A percentile compares a stretch with the other conserved stretches of the same genome.
phyloP scores from a whole-genome alignment of 2,888 invertebrate genomes.

The Chironomus tentans region DNA sequence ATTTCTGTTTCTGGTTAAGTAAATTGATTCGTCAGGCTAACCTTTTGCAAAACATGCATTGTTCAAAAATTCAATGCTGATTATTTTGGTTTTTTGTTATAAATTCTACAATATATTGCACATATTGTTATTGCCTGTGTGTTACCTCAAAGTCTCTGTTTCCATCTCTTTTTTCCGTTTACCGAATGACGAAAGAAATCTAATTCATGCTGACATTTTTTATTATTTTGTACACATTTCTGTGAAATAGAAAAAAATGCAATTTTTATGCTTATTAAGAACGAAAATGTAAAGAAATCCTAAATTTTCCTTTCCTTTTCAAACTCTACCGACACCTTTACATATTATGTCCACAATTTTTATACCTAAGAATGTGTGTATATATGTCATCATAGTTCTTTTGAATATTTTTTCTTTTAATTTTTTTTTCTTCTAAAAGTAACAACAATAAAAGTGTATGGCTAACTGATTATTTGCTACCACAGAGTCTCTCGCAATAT shows the following conservation, averaged over 20 bases:
- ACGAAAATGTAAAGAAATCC: not conserved
- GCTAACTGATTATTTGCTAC: not conserved
- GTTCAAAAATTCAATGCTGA: constrained; percentile 17
- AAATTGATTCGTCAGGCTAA: constrained; percentile 25
- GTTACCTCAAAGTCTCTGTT: not conserved
- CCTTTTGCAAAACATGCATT: constrained; percentile 15
- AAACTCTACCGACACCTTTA: not conserved
- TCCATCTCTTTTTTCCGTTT: not conserved
- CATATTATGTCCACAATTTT: not conserved
- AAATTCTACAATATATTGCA: not conserved
- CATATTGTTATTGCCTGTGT: not conserved
- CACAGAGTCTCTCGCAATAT: not conserved
- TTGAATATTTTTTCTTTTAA: not conserved
- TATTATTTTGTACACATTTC: no score
- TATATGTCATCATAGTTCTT: not conserved
- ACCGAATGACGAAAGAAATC: not conserved
- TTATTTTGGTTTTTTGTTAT: not conserved
- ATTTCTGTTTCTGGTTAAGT: not conserved
- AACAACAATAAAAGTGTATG: not conserved
- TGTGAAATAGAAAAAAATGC: no score
- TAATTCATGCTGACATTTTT: not conserved
- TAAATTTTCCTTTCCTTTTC: not conserved
- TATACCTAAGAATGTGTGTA: not conserved
- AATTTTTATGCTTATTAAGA: no score
- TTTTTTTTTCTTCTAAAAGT: not conserved